Percentiles rank a stretch among this genome's conserved stretches.
Evolutionary conservation across 2,888 invertebrate species (phyloP).

Genomic region (Callyntrura guangdongensis): DNA sequence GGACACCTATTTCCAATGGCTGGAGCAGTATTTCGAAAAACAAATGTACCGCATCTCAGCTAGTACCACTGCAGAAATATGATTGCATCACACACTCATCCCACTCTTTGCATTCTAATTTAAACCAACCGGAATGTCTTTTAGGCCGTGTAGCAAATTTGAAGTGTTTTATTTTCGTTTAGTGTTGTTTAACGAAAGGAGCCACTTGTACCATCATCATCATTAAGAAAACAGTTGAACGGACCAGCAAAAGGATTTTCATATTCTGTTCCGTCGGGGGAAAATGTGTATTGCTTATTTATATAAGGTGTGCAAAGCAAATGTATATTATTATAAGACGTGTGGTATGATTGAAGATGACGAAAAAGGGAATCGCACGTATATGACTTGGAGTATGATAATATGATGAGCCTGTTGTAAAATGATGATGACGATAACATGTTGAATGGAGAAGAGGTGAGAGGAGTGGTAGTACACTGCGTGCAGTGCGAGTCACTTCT

Average conservation of each 20-base stretch:
- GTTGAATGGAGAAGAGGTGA: conserved; percentile 77
- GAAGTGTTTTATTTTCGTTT: conserved; percentile 45
- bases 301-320: neutral
- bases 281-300: neutral
- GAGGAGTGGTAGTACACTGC: conserved; percentile 71
- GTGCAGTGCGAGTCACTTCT: conserved; percentile 65
- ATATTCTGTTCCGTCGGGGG: conserved; percentile 26
- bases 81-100: too few species aligned
- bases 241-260: conserved; percentile 36
- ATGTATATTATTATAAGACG: neutral
- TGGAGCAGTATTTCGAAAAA: neutral
- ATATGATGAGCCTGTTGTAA: conserved; percentile 63
- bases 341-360: conserved; percentile 34
- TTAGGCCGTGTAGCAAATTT: conserved; percentile 54
- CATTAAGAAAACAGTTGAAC: conserved; percentile 35
- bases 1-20: conserved; percentile 22
- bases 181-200: conserved; percentile 43
- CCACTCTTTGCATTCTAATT: too few species aligned
- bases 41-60: neutral
- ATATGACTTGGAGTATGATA: conserved; percentile 56
- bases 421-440: conserved; percentile 64
- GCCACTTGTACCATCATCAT: conserved; percentile 17
- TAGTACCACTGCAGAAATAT: neutral
- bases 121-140: neutral
- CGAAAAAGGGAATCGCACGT: conserved; percentile 65